Evolutionary conservation across 2,888 invertebrate species (phyloP), one percentile per base, ranked within the genome.

Genomic region (Galerucella calmariensis): DNA sequence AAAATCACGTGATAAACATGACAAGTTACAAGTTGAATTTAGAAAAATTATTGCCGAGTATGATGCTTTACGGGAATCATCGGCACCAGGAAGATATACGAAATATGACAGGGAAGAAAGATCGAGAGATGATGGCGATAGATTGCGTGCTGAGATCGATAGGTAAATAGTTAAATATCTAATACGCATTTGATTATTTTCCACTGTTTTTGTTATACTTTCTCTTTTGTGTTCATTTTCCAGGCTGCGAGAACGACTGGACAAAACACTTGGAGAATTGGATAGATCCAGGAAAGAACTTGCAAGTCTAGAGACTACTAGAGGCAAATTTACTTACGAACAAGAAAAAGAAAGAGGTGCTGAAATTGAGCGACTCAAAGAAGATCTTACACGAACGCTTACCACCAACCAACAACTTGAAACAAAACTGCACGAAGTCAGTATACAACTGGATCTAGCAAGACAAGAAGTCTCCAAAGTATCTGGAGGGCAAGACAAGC

Each of bases 1-100:
- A 85, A 97, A 96, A 87, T 93, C 95, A 90, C 95, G 95, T 83
- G 97, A 97, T 83, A 96, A 96, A 82, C 94, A 95, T 83, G 97
- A 97, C 81, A 94, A 95, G 85, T 91, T 93, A 73, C 94, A 96
- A 81, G 90, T 92, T 12, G 97, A 97, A 83, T 89, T 96, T 78
- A 90, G 96, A 79, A 93, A 95, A 85, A 92, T 95, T 11, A 95
- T 96, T 84, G 91, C 91, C 1, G 95, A 95, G 81, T 89, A 94
- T 70, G 95, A 95, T 83, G 93, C 93, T 62, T 91, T 95, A 8
- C 91, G 94, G 74, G 94, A 95, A 84, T 95, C 95, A 85, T 92
- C 94, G 75, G 93, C 94, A 78, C 94, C 84, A 92, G 92, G 84
- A 79, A 72, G 80, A 72, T 93, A 93, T 83, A 93, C 93, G 78